Evolutionary conservation across 2,888 invertebrate species (phyloP).

Genomic region (Synanthedon tipuliformis): DNA sequence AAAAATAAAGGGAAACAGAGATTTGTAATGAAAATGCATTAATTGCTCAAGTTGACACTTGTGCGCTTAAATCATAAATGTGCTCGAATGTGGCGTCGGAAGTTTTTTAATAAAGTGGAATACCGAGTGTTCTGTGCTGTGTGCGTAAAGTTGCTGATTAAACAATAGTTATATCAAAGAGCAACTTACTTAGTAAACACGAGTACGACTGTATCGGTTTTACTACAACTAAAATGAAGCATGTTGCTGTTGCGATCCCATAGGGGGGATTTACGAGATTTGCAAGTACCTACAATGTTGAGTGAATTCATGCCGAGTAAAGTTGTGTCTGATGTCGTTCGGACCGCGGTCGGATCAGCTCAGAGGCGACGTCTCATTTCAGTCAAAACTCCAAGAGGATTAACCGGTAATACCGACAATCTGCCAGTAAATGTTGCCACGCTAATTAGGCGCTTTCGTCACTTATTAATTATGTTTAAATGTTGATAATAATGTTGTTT

Average conservation of each 20-base stretch:
- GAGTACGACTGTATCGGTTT: too few species aligned
- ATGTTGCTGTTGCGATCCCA: neutral
- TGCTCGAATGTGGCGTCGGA: neutral
- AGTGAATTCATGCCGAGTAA: constrained; percentile 23
- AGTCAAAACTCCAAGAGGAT: constrained; percentile 21
- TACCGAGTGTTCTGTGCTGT: too few species aligned
- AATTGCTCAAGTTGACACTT: neutral
- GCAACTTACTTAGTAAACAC: too few species aligned
- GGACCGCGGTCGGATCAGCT: neutral
- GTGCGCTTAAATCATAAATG: neutral
- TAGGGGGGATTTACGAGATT: constrained; percentile 23
- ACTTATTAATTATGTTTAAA: constrained; percentile 13
- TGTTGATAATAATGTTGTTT: constrained; percentile 3
- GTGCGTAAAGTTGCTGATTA: too few species aligned
- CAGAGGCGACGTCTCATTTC: constrained; percentile 16
- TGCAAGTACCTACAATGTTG: constrained; percentile 8
- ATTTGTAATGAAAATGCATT: neutral
- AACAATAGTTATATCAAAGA: too few species aligned
- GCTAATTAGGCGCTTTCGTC: constrained; percentile 21
- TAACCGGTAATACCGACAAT: constrained; percentile 27
- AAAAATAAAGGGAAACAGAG: neutral
- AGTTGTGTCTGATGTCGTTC: constrained; percentile 21
- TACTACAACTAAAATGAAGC: too few species aligned
- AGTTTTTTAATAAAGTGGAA: neutral
- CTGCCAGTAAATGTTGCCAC: constrained; percentile 18